Base-by-base conservation (phyloP, 2,888 invertebrate genomes). In the Plutella xylostella region DNA sequence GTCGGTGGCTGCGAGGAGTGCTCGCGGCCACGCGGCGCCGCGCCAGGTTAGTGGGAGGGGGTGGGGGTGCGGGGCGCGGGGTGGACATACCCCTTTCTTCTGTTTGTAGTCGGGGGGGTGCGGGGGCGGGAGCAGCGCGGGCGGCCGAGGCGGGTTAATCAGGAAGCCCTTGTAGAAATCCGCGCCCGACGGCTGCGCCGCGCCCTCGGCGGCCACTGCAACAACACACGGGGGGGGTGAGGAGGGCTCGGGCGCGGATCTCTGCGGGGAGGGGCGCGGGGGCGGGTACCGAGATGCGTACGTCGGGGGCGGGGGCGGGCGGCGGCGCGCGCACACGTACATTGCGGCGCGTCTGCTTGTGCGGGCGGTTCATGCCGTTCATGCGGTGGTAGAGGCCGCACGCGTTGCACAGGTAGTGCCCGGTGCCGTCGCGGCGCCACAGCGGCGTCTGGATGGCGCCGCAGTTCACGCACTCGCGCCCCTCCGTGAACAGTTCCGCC, bases 321-420 rank as follows among this genome's bases (percentile, higher is more conserved):
- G 74, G 69, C 68, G 60, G 72, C 66, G 73, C 68, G 60, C 83
- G 80, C 75, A 74, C 71, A 88, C 94, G 93, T 88, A 97, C 97
- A 90, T 97, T 91, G 88, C 97, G 95, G 73, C 96, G 96, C 57
- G 98, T 97, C 86, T 98, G 97, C 78, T 97, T 96, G 64, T 98
- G 88, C 56, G 98, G 98, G 62, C 98, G 88, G 86, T 97, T 97
- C 90, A 96, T 94, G 72, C 97, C 97, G 86, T 98, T 98, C 96
- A 98, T 97, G 87, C 97, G 97, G 86, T 95, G 96, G 89, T 98
- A 98, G 67, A 99, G 93, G 63, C 98, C 98, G 86, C 99, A 99
- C 55, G 98, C 98, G 88, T 99, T 99, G 90, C 99, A 99, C 64
- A 98, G 90, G 86, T 98, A 98, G 87, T 98, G 97, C 55, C 98